Evolutionary conservation across 2,888 invertebrate species (phyloP).

Genomic region (Camponotus fellah): DNA sequence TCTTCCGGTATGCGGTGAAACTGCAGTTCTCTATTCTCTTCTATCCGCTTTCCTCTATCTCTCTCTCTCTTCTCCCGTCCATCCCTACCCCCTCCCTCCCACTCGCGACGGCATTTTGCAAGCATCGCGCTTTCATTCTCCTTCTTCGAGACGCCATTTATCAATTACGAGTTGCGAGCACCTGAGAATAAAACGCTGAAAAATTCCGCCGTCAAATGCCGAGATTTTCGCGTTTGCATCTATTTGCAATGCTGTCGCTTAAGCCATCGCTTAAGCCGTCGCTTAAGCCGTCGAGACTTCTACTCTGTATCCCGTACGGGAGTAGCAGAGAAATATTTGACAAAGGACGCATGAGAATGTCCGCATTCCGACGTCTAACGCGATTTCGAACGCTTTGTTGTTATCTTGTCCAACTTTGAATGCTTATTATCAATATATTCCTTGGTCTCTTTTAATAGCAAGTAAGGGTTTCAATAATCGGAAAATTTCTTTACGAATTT

Average conservation of each 20-base stretch:
- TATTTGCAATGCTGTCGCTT: slow-evolving; percentile 66
- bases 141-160: slow-evolving; percentile 68
- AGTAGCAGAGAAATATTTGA: slow-evolving; percentile 50
- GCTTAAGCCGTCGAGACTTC: slow-evolving; percentile 62
- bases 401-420: slow-evolving; percentile 37
- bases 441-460: not conserved
- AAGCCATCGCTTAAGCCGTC: slow-evolving; percentile 66
- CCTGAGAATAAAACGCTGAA: slow-evolving; percentile 69
- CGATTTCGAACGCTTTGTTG: slow-evolving; percentile 28
- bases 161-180: slow-evolving; percentile 71
- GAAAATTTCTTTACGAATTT: not conserved
- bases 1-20: slow-evolving; percentile 79
- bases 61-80: slow-evolving; percentile 27
- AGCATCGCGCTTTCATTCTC: slow-evolving; percentile 16
- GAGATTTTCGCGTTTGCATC: slow-evolving; percentile 58
- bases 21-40: slow-evolving; percentile 69
- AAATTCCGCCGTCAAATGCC: slow-evolving; percentile 68
- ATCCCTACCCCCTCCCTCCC: not conserved
- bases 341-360: slow-evolving; percentile 47
- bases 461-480: not conserved
- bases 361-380: slow-evolving; percentile 35
- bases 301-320: slow-evolving; percentile 29
- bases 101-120: slow-evolving; percentile 27
- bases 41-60: slow-evolving; percentile 24
- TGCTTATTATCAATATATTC: slow-evolving; percentile 15